Evolutionary conservation across 2,113 vertebrate genomes (phyloP).

Genomic region (Pica pica): DNA sequence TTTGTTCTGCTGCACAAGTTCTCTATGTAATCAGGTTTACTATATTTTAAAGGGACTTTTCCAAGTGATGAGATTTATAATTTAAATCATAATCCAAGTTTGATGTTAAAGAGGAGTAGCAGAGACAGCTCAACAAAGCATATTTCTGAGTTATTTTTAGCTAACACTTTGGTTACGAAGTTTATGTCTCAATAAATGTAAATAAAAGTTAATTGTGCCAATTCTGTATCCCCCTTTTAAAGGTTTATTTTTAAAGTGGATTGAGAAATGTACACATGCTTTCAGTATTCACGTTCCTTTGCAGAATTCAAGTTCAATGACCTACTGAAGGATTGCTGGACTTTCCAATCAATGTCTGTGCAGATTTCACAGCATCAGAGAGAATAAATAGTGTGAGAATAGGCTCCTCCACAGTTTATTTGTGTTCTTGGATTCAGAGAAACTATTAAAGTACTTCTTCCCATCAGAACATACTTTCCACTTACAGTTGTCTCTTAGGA

Average conservation of each 20-base stretch:
- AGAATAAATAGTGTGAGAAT: neutral
- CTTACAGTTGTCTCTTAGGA: neutral
- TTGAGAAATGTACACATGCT: neutral
- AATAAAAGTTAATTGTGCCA: neutral
- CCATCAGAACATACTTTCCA: neutral
- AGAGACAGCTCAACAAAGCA: neutral
- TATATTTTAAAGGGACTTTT: neutral
- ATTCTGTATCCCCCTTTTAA: neutral
- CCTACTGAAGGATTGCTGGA: neutral
- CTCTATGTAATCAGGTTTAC: neutral
- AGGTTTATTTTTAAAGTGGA: neutral
- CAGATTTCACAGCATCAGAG: conserved; percentile 12
- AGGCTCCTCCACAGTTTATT: neutral
- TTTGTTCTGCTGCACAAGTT: neutral
- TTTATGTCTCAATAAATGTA: neutral
- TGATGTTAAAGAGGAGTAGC: neutral
- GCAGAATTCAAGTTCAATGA: neutral
- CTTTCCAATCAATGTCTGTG: neutral
- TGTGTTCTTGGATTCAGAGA: neutral
- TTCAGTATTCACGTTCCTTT: neutral
- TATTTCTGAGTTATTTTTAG: neutral
- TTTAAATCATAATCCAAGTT: neutral
- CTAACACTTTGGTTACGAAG: neutral
- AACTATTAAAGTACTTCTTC: neutral
- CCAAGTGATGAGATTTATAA: neutral